These are phyloP conservation scores for Tragelaphus imberbis DNA, from an alignment of 2,113 vertebrate genomes.

Conservation along the genomic window DNA sequence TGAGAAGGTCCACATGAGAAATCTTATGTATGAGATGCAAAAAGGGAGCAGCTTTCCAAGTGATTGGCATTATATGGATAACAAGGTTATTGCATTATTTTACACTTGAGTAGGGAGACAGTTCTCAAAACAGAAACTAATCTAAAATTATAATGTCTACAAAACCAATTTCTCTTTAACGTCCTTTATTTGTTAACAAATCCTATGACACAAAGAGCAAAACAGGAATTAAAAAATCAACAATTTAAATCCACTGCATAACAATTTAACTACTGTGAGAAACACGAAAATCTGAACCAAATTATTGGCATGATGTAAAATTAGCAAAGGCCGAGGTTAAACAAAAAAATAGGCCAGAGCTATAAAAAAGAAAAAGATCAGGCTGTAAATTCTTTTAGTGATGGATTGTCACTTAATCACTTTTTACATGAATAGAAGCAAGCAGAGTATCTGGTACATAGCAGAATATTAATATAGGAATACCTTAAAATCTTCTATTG, in stretches of 20 bases:
- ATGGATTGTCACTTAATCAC: background rate
- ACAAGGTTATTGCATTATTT: background rate
- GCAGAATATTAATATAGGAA: background rate
- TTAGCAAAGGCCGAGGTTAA: background rate
- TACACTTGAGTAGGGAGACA: background rate
- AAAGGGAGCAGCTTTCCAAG: background rate
- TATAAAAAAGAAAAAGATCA: background rate
- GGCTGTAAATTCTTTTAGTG: background rate
- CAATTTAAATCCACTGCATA: background rate
- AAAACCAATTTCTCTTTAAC: constrained; percentile 5
- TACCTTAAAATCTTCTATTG: background rate
- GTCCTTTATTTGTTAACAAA: constrained; percentile 1
- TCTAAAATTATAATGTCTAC: background rate
- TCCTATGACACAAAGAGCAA: background rate
- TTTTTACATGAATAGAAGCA: background rate
- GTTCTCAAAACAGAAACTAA: background rate
- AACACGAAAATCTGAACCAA: background rate
- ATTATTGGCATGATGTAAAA: background rate
- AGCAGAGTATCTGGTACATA: background rate
- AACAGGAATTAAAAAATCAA: background rate
- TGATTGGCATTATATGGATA: background rate
- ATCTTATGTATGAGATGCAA: background rate
- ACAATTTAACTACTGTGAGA: background rate
- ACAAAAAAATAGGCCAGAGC: constrained; percentile 20
- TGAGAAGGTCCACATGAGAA: background rate